These are phyloP conservation scores for Hemicrepidius hirtus DNA, from an alignment of 2,888 invertebrate genomes.

Conservation along the genomic window DNA sequence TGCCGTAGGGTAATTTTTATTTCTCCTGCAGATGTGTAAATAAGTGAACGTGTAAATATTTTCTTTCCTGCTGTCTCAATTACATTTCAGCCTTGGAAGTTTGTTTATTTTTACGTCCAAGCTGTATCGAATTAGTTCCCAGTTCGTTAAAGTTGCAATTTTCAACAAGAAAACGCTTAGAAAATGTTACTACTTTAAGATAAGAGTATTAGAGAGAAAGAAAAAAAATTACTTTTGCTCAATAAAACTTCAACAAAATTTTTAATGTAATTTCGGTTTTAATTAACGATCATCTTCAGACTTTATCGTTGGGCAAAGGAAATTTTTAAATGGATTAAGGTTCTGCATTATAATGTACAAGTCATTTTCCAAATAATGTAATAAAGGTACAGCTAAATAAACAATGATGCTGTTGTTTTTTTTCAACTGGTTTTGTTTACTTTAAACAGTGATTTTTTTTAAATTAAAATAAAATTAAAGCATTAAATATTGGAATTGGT, in stretches of 20 bases:
- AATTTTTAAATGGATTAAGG: slow-evolving; percentile 25
- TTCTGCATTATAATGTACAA: slow-evolving; percentile 44
- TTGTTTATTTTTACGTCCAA: slow-evolving; percentile 32
- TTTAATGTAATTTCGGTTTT: not conserved
- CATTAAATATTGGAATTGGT: too few species aligned
- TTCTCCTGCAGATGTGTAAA: slow-evolving; percentile 44
- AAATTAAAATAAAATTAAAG: too few species aligned
- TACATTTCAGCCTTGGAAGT: slow-evolving; percentile 37
- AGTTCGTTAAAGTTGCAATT: slow-evolving; percentile 24
- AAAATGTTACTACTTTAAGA: slow-evolving; percentile 12
- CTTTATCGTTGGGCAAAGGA: slow-evolving; percentile 7
- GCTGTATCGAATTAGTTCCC: slow-evolving; percentile 24
- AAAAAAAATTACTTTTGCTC: slow-evolving; percentile 28
- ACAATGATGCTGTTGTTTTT: slow-evolving; percentile 32
- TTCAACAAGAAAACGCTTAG: slow-evolving; percentile 14
- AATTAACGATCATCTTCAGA: not conserved
- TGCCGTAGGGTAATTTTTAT: slow-evolving; percentile 43
- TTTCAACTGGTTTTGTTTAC: not conserved
- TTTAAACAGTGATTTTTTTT: too few species aligned
- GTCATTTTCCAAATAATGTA: slow-evolving; percentile 48
- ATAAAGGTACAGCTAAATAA: slow-evolving; percentile 48
- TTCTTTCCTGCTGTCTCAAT: slow-evolving; percentile 37
- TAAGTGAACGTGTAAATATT: slow-evolving; percentile 45
- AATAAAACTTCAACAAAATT: not conserved
- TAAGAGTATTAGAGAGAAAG: slow-evolving; percentile 12